Evolutionary conservation across 1,140 invertebrate genomes (phyloP).

Genomic region (Samia ricini): DNA sequence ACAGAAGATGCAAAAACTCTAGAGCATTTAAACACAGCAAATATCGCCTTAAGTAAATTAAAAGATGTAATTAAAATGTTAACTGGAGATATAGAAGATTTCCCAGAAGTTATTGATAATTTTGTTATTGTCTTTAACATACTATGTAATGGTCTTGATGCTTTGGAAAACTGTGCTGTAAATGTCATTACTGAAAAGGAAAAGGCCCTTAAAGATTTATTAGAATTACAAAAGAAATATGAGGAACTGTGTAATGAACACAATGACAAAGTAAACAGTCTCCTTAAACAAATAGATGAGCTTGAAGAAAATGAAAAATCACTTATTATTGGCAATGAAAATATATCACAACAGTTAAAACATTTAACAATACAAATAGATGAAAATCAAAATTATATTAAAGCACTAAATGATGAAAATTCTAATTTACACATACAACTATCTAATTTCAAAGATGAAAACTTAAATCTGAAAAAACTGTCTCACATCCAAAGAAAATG

Average conservation of each 20-base stretch:
- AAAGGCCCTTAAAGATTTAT: neutral
- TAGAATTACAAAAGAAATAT: neutral
- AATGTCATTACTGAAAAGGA: neutral
- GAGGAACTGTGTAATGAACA: neutral
- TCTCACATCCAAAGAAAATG: slow-evolving; percentile 8
- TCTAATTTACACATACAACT: neutral
- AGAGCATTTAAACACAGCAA: slow-evolving; percentile 36
- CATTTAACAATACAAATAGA: neutral
- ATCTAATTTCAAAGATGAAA: neutral
- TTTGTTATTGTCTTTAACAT: slow-evolving; percentile 28
- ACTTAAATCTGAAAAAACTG: neutral
- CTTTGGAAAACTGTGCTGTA: neutral
- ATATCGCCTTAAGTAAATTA: slow-evolving; percentile 36
- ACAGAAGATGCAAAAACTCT: slow-evolving; percentile 28
- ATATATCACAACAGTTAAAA: neutral
- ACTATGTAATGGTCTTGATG: neutral
- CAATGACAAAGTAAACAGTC: neutral
- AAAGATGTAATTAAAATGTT: slow-evolving; percentile 38
- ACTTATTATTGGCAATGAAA: neutral
- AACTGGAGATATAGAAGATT: slow-evolving; percentile 36
- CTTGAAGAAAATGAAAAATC: slow-evolving; percentile 2
- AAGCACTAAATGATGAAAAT: neutral
- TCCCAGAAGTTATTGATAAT: slow-evolving; percentile 43
- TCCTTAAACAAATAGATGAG: neutral
- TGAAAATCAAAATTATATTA: neutral